A percentile compares a stretch with the other conserved stretches of the same genome.
Conservation (phyloP, 2,113 vertebrate species). For the Crocuta crocuta region DNA sequence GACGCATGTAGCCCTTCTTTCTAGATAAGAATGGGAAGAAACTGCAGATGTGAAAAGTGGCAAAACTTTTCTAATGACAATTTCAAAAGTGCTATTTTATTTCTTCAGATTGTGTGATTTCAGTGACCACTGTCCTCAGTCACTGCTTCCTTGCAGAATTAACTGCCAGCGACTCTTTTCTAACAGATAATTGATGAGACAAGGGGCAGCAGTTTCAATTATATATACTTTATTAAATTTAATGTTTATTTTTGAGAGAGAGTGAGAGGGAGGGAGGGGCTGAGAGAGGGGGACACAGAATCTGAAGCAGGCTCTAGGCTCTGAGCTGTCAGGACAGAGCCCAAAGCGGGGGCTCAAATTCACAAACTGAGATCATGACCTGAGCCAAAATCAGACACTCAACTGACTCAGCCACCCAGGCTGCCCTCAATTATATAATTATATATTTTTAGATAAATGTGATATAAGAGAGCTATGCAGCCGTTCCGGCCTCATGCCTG, state of each 20-base stretch:
- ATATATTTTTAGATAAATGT: background rate
- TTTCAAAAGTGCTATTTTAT: slow-evolving; percentile 10
- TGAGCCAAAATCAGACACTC: too few relatives aligned
- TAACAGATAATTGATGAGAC: background rate
- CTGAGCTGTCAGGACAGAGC: too few relatives aligned
- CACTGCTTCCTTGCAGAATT: background rate
- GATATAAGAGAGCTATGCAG: background rate
- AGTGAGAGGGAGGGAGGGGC: too few relatives aligned
- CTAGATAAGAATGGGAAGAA: background rate
- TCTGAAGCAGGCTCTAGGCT: too few relatives aligned
- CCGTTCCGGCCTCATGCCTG: background rate
- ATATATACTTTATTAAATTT: background rate
- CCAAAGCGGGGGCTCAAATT: too few relatives aligned
- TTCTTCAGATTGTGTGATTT: slow-evolving; percentile 8
- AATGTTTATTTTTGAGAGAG: too few relatives aligned
- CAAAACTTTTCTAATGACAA: background rate
- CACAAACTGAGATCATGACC: too few relatives aligned
- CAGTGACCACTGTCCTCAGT: background rate
- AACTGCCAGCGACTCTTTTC: background rate
- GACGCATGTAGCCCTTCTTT: background rate
- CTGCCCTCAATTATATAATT: background rate
- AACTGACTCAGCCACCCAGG: too few relatives aligned
- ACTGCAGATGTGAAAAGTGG: background rate
- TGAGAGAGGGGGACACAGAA: too few relatives aligned
- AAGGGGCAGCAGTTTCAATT: background rate